Percentiles rank a stretch among this genome's conserved stretches.
Evolutionary conservation across 2,797 vertebrate genomes (phyloP).

Genomic region (Champsocephalus gunnari): DNA sequence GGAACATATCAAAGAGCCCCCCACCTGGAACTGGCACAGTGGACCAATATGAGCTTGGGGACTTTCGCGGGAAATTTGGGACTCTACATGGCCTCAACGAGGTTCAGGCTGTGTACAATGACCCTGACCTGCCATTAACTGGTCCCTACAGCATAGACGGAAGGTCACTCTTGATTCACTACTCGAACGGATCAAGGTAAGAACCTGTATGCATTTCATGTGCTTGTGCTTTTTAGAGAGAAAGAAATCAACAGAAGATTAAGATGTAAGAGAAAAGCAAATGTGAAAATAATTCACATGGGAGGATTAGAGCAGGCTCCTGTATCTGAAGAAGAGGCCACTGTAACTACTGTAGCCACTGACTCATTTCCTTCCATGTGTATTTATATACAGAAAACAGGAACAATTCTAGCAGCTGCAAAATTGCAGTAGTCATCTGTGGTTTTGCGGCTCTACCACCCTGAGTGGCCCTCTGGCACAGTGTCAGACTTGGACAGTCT

Average conservation of each 20-base stretch:
- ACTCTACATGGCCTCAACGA: constrained; percentile 58
- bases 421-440: neutral
- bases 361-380: neutral
- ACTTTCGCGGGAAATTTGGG: constrained; percentile 88
- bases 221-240: neutral
- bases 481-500: neutral
- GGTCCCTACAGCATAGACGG: constrained; percentile 82
- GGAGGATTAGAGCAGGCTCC: constrained; percentile 6
- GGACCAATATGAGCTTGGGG: constrained; percentile 88
- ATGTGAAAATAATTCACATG: neutral
- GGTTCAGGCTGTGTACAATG: constrained; percentile 55
- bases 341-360: neutral
- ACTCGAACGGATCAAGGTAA: constrained; percentile 83
- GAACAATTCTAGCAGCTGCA: neutral
- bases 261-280: neutral
- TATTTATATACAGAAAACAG: neutral
- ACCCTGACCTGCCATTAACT: constrained; percentile 79
- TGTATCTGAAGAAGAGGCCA: neutral
- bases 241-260: neutral
- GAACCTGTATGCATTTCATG: constrained; percentile 28
- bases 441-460: neutral
- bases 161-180: constrained; percentile 86
- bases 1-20: constrained; percentile 73
- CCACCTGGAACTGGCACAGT: constrained; percentile 77
- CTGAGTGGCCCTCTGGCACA: neutral